Conservation (phyloP, 2,113 vertebrate species). For the Protobothrops flavoviridis region DNA sequence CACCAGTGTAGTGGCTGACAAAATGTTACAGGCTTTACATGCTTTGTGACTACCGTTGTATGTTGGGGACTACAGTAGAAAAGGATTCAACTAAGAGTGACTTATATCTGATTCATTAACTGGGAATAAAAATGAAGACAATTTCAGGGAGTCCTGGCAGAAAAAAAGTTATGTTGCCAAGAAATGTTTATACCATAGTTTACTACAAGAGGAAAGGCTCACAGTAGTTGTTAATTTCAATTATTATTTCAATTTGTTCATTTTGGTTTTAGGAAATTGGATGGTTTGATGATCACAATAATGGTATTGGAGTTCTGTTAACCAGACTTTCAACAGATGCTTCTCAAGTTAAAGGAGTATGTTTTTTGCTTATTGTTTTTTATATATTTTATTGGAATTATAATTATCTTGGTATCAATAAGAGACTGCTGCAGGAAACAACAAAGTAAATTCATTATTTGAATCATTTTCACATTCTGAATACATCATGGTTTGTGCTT, state of each 20-base stretch:
- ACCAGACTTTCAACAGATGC: slow-evolving; percentile 80
- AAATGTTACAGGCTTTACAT: neutral
- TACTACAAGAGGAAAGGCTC: neutral
- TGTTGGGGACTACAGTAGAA: neutral
- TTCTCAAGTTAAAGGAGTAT: slow-evolving; percentile 76
- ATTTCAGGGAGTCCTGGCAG: neutral
- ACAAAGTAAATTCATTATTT: neutral
- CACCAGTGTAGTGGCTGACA: neutral
- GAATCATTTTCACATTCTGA: neutral
- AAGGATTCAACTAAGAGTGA: neutral
- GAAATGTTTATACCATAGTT: neutral
- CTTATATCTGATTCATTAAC: neutral
- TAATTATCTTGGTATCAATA: neutral
- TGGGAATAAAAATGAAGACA: neutral
- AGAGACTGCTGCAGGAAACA: neutral
- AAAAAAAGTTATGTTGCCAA: neutral
- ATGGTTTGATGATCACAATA: slow-evolving; percentile 77
- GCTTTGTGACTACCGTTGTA: neutral
- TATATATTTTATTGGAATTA: slow-evolving; percentile 1
- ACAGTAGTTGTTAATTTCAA: neutral
- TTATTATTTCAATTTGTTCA: fast-evolving
- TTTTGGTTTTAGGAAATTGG: slow-evolving; percentile 59
- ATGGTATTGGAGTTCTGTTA: slow-evolving; percentile 72
- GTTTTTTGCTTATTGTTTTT: neutral
- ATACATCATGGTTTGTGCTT: neutral